Evolutionary conservation across 1,140 invertebrate species (phyloP).

Genomic region (Bursaphelenchus mucronatus): DNA sequence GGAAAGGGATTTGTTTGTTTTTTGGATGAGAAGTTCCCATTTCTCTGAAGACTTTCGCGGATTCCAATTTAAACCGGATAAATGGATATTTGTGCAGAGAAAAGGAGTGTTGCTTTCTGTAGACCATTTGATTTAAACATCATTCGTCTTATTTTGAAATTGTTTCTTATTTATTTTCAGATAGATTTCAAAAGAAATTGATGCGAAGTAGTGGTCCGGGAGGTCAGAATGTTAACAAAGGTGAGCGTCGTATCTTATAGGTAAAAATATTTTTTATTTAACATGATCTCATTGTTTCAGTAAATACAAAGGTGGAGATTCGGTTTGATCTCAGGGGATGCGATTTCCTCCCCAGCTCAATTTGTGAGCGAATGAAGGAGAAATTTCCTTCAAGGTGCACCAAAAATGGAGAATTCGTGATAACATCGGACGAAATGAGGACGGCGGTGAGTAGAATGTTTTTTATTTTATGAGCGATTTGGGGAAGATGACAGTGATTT

Average conservation of each 20-base stretch:
- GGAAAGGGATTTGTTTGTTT: no score
- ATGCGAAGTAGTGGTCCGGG: conserved; percentile 33
- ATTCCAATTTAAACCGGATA: no score
- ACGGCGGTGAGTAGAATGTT: conserved; percentile 9
- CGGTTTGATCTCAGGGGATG: conserved; percentile 33
- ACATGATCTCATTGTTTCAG: conserved; percentile 32
- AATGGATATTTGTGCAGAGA: no score
- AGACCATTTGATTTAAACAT: no score
- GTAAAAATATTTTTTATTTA: background rate
- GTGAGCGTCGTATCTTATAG: conserved; percentile 12
- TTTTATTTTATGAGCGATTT: no score
- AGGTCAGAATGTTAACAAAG: conserved; percentile 42
- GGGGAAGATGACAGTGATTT: no score
- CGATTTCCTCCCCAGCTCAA: conserved; percentile 34
- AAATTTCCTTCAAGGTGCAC: conserved; percentile 32
- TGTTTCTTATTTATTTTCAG: conserved; percentile 21
- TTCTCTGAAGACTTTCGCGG: no score
- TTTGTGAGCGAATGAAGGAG: conserved; percentile 29
- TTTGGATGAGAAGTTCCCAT: no score
- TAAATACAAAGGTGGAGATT: conserved; percentile 48
- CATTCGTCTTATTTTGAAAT: no score
- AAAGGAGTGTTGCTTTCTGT: no score
- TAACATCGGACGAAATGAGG: conserved; percentile 34
- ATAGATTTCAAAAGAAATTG: conserved; percentile 33
- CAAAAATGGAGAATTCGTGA: conserved; percentile 28